A percentile compares a stretch with the other conserved stretches of the same genome.
phyloP scores from a whole-genome alignment of 2,888 invertebrate species.

The Octonoba sinensis region DNA sequence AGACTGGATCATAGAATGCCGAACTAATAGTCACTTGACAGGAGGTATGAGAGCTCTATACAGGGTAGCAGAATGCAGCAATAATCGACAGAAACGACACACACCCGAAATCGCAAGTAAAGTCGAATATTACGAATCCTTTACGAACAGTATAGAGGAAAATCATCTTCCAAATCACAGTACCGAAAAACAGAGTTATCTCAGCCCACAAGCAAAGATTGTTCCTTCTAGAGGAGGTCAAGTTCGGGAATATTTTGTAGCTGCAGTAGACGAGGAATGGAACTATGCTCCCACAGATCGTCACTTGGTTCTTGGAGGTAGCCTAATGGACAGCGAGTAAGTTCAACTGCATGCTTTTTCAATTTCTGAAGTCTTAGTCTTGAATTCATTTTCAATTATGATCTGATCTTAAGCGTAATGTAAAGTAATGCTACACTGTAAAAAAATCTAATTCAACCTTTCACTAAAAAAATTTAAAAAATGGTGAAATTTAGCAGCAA shows the following conservation, averaged over 20 bases:
- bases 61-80: constrained; percentile 49
- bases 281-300: constrained; percentile 56
- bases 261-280: constrained; percentile 60
- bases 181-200: background rate
- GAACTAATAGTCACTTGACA: constrained; percentile 63
- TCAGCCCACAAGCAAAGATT: constrained; percentile 2
- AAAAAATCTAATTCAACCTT: too few species aligned
- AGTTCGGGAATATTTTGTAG: constrained; percentile 55
- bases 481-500: too few species aligned
- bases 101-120: constrained; percentile 29
- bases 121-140: constrained; percentile 27
- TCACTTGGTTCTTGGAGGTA: constrained; percentile 54
- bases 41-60: constrained; percentile 65
- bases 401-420: background rate
- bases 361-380: background rate
- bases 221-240: constrained; percentile 12
- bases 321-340: constrained; percentile 60
- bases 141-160: background rate
- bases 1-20: constrained; percentile 65
- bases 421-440: background rate
- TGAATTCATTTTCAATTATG: background rate
- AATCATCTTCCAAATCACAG: background rate
- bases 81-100: constrained; percentile 43
- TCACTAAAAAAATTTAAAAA: too few species aligned
- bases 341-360: background rate